A percentile compares a stretch with the other conserved stretches of the same genome.
phyloP scores from a whole-genome alignment of 2,113 vertebrate genomes.

The Castor canadensis region DNA sequence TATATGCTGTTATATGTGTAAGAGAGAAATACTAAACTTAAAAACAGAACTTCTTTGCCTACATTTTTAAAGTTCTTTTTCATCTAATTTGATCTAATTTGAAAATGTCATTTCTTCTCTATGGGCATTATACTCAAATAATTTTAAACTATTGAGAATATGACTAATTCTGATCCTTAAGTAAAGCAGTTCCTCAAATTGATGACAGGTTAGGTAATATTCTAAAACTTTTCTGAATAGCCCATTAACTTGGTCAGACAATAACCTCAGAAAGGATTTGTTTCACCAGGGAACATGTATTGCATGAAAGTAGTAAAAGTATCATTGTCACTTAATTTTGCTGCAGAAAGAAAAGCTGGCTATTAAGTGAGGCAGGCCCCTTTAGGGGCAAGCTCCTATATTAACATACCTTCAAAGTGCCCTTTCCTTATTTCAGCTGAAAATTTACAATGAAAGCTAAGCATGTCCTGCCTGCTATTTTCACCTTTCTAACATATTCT shows the following conservation, averaged over 20 bases:
- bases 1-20: not conserved
- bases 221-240: not conserved
- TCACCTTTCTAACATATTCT: no score
- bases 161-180: not conserved
- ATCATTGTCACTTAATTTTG: not conserved
- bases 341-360: not conserved
- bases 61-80: not conserved
- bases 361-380: no score
- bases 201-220: not conserved
- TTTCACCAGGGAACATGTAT: not conserved
- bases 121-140: not conserved
- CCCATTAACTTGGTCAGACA: not conserved
- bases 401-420: no score
- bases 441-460: no score
- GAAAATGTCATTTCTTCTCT: constrained; percentile 26
- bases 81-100: not conserved
- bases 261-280: not conserved
- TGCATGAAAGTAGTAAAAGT: not conserved
- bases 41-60: not conserved
- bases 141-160: not conserved
- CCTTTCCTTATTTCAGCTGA: no score
- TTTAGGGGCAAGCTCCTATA: no score
- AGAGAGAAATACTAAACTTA: not conserved
- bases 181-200: not conserved
- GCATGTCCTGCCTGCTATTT: no score